phyloP scores from a whole-genome alignment of 2,113 vertebrate species.

The Oreocharis arfaki region DNA sequence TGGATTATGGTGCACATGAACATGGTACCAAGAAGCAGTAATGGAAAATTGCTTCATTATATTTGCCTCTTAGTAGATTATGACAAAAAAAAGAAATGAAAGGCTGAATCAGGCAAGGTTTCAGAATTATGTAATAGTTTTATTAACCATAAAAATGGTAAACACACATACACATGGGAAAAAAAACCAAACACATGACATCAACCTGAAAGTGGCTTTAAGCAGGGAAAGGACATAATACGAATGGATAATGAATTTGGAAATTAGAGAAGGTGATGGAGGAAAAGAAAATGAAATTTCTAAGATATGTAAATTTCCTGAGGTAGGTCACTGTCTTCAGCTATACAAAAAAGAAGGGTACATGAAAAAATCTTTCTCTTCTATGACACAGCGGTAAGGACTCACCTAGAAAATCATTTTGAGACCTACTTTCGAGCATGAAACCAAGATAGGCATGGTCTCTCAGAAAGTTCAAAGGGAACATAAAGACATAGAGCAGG shows the following conservation, averaged over 20 bases:
- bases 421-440: background rate
- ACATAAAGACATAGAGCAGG: background rate
- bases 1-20: background rate
- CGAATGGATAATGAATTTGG: background rate
- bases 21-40: background rate
- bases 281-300: background rate
- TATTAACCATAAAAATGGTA: background rate
- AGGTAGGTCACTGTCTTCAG: background rate
- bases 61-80: background rate
- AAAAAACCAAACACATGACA: background rate
- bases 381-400: background rate
- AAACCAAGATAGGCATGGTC: background rate
- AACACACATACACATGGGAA: accelerated
- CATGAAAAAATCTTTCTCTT: background rate
- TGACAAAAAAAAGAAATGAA: background rate
- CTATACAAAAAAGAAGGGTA: background rate
- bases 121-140: background rate
- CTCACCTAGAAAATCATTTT: background rate
- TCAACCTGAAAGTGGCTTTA: background rate
- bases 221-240: background rate
- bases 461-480: background rate
- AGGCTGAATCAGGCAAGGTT: background rate
- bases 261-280: background rate
- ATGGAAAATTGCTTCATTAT: background rate
- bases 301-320: background rate